Evolutionary conservation across 2,888 invertebrate genomes (phyloP).

Genomic region (Matsumyia berberina): DNA sequence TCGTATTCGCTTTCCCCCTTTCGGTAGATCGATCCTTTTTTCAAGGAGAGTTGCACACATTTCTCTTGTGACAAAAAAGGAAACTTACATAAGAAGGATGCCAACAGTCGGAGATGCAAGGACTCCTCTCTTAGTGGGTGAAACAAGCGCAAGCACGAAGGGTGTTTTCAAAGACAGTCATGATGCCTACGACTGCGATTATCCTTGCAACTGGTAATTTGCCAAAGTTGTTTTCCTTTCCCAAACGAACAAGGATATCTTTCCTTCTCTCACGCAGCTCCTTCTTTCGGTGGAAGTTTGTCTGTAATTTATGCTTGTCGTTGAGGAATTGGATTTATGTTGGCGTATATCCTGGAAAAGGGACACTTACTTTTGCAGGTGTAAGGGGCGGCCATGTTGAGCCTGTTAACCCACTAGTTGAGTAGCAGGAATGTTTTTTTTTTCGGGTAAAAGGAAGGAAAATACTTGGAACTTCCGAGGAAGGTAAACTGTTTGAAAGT

Average conservation of each 20-base stretch:
- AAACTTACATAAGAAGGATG: conserved; percentile 4
- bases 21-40: conserved; percentile 13
- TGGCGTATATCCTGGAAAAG: conserved; percentile 38
- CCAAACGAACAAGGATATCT: conserved; percentile 7
- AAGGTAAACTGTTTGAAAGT: conserved; percentile 40
- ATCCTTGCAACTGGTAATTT: conserved; percentile 66
- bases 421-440: conserved; percentile 1
- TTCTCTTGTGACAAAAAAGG: conserved; percentile 17
- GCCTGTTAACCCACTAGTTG: conserved; percentile 66
- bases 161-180: conserved; percentile 36
- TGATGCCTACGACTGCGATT: conserved; percentile 52
- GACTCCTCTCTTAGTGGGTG: conserved; percentile 6
- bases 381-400: conserved; percentile 11
- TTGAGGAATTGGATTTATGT: conserved; percentile 33
- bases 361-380: not conserved
- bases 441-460: conserved; percentile 13
- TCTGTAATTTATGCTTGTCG: conserved; percentile 52
- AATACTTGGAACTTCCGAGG: conserved; percentile 40
- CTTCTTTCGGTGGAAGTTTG: conserved; percentile 41
- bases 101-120: not conserved
- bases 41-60: conserved; percentile 11
- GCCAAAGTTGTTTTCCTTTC: conserved; percentile 35
- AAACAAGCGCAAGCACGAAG: conserved; percentile 6
- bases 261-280: conserved; percentile 22
- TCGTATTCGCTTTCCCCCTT: not conserved